phyloP scores from a whole-genome alignment of 2,797 vertebrate genomes.

The Antrozous pallidus region DNA sequence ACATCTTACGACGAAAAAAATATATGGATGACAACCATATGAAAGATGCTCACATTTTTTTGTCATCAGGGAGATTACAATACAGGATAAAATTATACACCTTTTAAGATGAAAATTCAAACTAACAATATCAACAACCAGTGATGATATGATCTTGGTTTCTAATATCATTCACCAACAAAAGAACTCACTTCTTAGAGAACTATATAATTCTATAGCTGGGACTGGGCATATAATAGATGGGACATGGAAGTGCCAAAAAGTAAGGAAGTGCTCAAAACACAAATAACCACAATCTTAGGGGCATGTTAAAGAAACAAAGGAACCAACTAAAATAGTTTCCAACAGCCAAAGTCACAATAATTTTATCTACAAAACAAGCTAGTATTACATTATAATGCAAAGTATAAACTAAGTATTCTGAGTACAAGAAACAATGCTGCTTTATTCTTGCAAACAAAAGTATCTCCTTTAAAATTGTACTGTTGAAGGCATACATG shows the following conservation, averaged over 20 bases:
- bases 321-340: not conserved
- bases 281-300: not conserved
- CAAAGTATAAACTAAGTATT: not conserved
- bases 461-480: not conserved
- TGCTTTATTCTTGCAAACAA: not conserved
- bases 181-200: not conserved
- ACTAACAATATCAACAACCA: not conserved
- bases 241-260: not conserved
- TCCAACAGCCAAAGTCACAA: not conserved
- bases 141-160: not conserved
- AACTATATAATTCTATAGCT: not conserved
- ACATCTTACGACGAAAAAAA: not conserved
- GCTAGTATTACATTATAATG: not conserved
- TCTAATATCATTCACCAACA: not conserved
- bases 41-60: not conserved
- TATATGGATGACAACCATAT: not conserved
- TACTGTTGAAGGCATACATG: not conserved
- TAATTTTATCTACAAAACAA: not conserved
- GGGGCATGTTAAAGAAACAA: not conserved
- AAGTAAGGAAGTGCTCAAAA: not conserved
- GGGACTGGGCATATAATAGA: not conserved
- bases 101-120: not conserved
- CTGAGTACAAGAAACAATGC: not conserved
- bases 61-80: not conserved
- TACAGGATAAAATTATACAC: not conserved